Evolutionary conservation across 37 sponge, comb jelly and placozoan species (phyloP).

Genomic region (Beroe forskalii): DNA sequence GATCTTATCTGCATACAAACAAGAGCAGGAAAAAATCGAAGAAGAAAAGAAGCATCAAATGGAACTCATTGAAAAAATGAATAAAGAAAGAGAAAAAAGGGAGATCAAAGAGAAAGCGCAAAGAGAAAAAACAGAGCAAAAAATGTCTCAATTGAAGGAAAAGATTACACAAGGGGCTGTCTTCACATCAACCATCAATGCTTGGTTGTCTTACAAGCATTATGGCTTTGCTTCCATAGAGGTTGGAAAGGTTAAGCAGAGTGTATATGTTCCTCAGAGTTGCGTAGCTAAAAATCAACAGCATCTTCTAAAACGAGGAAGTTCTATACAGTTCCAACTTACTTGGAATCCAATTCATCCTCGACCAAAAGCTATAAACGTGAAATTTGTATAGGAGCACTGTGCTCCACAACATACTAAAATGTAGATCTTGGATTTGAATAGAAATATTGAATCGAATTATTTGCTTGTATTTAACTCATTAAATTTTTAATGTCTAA

Average conservation of each 20-base stretch:
- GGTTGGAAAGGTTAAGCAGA: background rate
- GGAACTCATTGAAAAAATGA: background rate
- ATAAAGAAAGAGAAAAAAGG: background rate
- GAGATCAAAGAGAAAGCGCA: background rate
- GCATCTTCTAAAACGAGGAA: background rate
- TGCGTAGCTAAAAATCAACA: background rate
- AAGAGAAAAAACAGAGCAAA: background rate
- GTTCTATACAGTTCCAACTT: background rate
- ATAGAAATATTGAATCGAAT: too few species aligned
- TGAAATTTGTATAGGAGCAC: background rate
- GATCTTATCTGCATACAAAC: background rate
- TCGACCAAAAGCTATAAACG: background rate
- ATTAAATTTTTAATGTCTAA: too few species aligned
- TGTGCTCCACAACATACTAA: too few species aligned
- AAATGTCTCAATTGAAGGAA: background rate
- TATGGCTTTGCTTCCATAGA: background rate
- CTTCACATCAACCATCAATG: constrained; percentile 4
- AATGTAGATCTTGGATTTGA: too few species aligned
- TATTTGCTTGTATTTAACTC: too few species aligned
- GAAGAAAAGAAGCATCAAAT: background rate
- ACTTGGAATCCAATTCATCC: background rate
- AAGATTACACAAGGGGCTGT: background rate
- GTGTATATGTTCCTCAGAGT: background rate
- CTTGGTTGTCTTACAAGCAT: constrained; percentile 23
- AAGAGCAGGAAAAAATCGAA: background rate